phyloP scores from a whole-genome alignment of 1,140 invertebrate genomes.

The Rhyzopertha dominica region DNA sequence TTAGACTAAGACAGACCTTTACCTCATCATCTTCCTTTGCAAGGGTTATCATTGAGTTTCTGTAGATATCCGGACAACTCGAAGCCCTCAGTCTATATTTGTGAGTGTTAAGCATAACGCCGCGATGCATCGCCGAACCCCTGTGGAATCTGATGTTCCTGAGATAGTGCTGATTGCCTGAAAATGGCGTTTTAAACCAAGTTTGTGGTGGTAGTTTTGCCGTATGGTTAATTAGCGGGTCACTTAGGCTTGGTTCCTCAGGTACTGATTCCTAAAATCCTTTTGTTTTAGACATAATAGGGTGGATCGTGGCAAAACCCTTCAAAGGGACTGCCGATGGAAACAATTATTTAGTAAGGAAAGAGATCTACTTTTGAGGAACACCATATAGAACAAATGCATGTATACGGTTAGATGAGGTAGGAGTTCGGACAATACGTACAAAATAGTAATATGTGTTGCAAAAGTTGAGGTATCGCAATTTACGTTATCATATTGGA shows the following conservation, averaged over 20 bases:
- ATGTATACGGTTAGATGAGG: no score
- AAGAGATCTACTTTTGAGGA: no score
- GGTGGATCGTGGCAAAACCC: no score
- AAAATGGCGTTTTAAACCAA: conserved; percentile 56
- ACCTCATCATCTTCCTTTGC: conserved; percentile 70
- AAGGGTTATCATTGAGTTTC: conserved; percentile 83
- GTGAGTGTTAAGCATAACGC: conserved; percentile 73
- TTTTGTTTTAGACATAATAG: no score
- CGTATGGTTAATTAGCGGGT: conserved; percentile 25
- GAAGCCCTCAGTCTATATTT: conserved; percentile 78
- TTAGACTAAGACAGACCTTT: no score
- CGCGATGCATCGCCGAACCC: conserved; percentile 77
- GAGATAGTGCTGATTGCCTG: conserved; percentile 61
- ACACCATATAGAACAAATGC: no score
- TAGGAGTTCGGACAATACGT: no score
- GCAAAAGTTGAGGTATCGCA: no score
- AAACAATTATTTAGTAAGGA: no score
- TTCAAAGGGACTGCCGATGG: no score
- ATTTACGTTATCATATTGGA: no score
- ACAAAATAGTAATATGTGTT: no score
- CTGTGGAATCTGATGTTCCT: conserved; percentile 70
- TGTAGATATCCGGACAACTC: conserved; percentile 85
- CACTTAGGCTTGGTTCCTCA: conserved; percentile 19
- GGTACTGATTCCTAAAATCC: conserved; percentile 34
- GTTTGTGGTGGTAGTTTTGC: conserved; percentile 11